Percentiles rank a stretch among this genome's conserved stretches.
Conservation (phyloP, 2,113 vertebrate genomes). For the Gymnocephalus cernua region DNA sequence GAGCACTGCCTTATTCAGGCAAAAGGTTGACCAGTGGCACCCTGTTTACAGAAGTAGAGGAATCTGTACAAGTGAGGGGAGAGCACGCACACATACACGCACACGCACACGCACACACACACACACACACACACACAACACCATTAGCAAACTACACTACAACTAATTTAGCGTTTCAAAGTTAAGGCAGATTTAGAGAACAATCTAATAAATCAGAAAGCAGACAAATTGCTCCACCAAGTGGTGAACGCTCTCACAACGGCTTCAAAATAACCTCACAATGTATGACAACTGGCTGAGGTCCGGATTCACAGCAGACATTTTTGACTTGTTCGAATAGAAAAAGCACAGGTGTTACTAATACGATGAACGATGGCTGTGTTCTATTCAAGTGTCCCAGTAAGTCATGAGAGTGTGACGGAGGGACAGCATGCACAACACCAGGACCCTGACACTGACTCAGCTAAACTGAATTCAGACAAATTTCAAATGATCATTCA, state of each 20-base stretch:
- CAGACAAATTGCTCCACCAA: constrained; percentile 53
- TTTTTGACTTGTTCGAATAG: too few species aligned
- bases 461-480: too few species aligned
- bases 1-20: constrained; percentile 84
- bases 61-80: constrained; percentile 34
- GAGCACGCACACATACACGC: neutral
- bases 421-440: too few species aligned
- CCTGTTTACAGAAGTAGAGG: constrained; percentile 66
- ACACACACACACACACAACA: neutral
- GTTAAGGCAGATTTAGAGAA: neutral
- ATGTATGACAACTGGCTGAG: neutral
- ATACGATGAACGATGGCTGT: too few species aligned
- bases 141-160: neutral
- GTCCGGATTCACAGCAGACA: neutral
- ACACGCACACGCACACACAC: neutral
- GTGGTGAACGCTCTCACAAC: constrained; percentile 53
- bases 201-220: neutral
- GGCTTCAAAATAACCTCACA: neutral
- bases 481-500: too few species aligned
- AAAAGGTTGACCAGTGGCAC: constrained; percentile 60
- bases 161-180: neutral
- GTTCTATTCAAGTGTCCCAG: too few species aligned
- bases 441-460: too few species aligned
- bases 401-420: too few species aligned
- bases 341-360: too few species aligned